Evolutionary conservation across 2,888 invertebrate species (phyloP), one percentile per base, ranked within the genome.

Genomic region (Erpobdella octoculata): DNA sequence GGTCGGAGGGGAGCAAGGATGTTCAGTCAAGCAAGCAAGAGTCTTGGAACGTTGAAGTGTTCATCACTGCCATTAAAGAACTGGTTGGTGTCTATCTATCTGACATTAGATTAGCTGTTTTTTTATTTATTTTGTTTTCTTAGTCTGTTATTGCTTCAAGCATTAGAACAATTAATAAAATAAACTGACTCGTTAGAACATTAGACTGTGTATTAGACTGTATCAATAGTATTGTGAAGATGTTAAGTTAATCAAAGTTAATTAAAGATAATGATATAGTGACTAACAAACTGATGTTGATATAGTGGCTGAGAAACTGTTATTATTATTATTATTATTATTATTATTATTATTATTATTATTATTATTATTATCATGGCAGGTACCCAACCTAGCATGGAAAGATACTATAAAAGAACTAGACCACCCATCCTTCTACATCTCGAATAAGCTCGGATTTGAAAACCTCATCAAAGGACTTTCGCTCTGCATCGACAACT

Each of bases 61-160:
- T 96, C 81, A 90, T 94, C 53, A 91, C 92, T 81, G 89, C 91
- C n/a, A 84, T 94, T 35, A 92, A 92, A 82, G 94, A 95, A 81
- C 85, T 92, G 76, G 90, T 90, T 76, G 82, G 85, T 69, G 33
- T 8, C 33, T 36, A 9, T 18, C 41, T 9, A 9, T 41, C 41
- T 9, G 18, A 12, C 18, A 12, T 18, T 53, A 8, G 53, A 53
- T 53, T 53, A 8, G 28, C 28, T n/a, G n/a, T n/a, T n/a, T n/a
- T n/a, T n/a, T n/a, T n/a, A n/a, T n/a, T n/a, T n/a, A 25, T 53
- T 53, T 9, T 9, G 8, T 6, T n/a, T 21, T 28, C 28, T 53
- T 1, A 53, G n/a, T 25, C 12, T n/a, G 18, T 6, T 53, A 25
- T 15, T 53, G 6, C 6, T 28, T 3, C 18, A 18, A n/a, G 46